Percentiles rank a stretch among this genome's conserved stretches.
These are phyloP conservation scores for Euphydryas editha DNA, from an alignment of 2,888 invertebrate species.

Conservation along the genomic window DNA sequence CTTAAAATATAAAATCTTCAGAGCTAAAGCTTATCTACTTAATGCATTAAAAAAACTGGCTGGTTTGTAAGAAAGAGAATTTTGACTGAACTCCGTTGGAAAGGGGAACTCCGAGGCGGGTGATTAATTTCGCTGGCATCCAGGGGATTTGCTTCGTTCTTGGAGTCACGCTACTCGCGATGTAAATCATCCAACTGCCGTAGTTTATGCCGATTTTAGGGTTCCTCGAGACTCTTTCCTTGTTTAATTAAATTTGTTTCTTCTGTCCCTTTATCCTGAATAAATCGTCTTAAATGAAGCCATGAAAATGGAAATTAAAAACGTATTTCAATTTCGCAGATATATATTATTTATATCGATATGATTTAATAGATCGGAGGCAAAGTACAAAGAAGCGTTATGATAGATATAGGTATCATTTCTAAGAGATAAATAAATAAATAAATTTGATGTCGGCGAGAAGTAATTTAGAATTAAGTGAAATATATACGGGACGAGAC, in stretches of 20 bases:
- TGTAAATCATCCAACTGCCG: constrained; percentile 66
- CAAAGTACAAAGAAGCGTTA: too few species aligned
- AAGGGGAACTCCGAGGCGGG: constrained; percentile 58
- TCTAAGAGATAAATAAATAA: constrained; percentile 30
- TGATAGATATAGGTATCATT: constrained; percentile 1
- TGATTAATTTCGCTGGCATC: constrained; percentile 72
- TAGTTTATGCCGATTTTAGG: constrained; percentile 38
- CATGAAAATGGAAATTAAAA: constrained; percentile 5
- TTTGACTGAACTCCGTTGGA: constrained; percentile 54
- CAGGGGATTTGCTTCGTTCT: constrained; percentile 65
- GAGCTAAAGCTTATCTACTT: constrained; percentile 40
- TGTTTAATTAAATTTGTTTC: constrained; percentile 32
- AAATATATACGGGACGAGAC: constrained; percentile 46
- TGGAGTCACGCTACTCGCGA: constrained; percentile 65
- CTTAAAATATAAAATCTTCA: constrained; percentile 18
- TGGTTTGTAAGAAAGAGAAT: constrained; percentile 54
- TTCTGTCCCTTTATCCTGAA: not conserved
- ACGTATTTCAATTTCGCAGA: not conserved
- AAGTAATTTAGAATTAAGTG: constrained; percentile 41
- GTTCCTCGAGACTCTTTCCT: constrained; percentile 32
- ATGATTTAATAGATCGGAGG: not conserved
- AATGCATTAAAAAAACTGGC: constrained; percentile 45
- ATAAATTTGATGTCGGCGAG: constrained; percentile 26
- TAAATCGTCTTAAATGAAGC: not conserved
- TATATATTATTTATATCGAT: not conserved